phyloP scores from a whole-genome alignment of 1,140 invertebrate species.

The Philotrypesis tridentata region DNA sequence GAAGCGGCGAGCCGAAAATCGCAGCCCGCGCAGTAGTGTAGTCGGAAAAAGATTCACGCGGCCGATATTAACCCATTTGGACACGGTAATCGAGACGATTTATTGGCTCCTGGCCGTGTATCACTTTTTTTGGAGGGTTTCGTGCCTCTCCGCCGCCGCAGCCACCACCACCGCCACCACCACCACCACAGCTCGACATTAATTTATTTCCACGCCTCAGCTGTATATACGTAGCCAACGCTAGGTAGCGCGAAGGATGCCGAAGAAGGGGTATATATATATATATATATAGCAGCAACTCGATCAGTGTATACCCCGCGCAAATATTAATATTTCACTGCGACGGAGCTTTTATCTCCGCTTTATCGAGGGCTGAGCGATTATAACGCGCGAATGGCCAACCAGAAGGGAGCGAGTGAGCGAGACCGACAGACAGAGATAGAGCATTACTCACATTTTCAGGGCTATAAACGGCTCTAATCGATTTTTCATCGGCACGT shows the following conservation, averaged over 20 bases:
- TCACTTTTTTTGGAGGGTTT: slow-evolving; percentile 53
- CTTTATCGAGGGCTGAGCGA: not conserved
- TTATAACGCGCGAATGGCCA: slow-evolving; percentile 7
- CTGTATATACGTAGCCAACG: not conserved
- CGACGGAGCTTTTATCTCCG: slow-evolving; percentile 6
- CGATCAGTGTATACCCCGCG: not conserved
- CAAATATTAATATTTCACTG: slow-evolving; percentile 38
- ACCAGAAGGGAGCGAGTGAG: not conserved
- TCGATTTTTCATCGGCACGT: not conserved
- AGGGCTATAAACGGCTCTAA: not conserved
- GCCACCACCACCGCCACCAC: too few species aligned
- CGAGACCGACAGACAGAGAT: not conserved
- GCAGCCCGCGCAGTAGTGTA: too few species aligned
- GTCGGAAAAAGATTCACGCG: slow-evolving; percentile 26
- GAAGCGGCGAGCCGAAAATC: slow-evolving; percentile 1
- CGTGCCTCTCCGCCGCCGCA: not conserved
- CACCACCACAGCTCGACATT: not conserved
- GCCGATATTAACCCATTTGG: slow-evolving; percentile 56
- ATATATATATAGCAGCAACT: not conserved
- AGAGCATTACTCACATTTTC: slow-evolving; percentile 23
- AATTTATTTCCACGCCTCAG: slow-evolving; percentile 22
- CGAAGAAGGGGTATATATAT: not conserved
- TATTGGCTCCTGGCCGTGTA: slow-evolving; percentile 51
- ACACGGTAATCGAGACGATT: slow-evolving; percentile 58
- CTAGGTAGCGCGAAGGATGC: not conserved